Evolutionary conservation across 2,888 invertebrate genomes (phyloP), one percentile per base, ranked within the genome.

Genomic region (Xanthorhoe designata): DNA sequence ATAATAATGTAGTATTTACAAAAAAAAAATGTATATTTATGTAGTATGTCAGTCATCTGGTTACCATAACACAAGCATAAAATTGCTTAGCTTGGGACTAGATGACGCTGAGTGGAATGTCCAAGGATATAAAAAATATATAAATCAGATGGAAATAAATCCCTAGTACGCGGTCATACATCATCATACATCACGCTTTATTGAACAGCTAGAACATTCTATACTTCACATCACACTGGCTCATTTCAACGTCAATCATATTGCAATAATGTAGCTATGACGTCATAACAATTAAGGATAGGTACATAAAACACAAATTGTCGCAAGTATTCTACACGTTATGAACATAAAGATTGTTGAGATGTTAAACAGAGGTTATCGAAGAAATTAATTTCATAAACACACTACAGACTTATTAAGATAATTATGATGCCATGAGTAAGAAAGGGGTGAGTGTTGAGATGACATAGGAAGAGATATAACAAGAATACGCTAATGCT

Each of bases 291-390:
- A 63, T 56, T 56, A 51, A 59, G 24, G 59, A 67, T 17, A n/a
- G n/a, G n/a, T n/a, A 45, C 60, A 63, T 64, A 57, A 56, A 60
- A 52, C 47, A 47, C 38, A 58, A n/a, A 61, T 62, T 55, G 64
- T 32, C 29, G 52, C 45, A 45, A 52, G 50, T 19, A 59, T 32
- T 32, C 8, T 18, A 18, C 32, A 47, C 51, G 49, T 7, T 7
- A 58, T 15, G 7, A 9, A 24, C n/a, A 29, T 18, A 19, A 51
- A 32, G 18, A 35, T 19, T 47, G 35, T 38, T 35, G 38, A 38
- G 50, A 15, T 59, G 17, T 47, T 17, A 47, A 7, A 38, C 8
- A 15, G n/a, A 47, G 47, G 47, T 47, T 47, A 47, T 47, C 47
- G 47, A 8, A 17, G 15, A 17, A 0, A 6, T 17, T 47, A 47